These are phyloP conservation scores for Mystacornis crossleyi DNA, from an alignment of 2,113 vertebrate species.

Conservation along the genomic window DNA sequence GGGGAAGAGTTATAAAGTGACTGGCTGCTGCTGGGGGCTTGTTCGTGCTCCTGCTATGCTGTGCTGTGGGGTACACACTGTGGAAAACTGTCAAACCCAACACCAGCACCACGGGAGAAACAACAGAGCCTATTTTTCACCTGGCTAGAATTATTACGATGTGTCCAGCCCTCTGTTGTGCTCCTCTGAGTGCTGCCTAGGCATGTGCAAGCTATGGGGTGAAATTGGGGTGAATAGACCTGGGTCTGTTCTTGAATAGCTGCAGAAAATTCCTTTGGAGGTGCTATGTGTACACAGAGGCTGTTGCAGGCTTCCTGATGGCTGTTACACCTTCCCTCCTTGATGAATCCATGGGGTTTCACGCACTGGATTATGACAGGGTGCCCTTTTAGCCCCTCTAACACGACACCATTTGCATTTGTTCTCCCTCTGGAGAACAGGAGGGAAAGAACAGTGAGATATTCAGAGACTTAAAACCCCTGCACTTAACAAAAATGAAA, in stretches of 20 bases:
- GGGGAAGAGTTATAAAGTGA: background rate
- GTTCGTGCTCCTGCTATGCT: background rate
- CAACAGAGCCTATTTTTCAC: background rate
- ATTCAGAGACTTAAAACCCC: constrained; percentile 50
- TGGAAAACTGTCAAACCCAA: background rate
- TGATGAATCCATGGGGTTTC: constrained; percentile 32
- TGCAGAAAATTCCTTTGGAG: constrained; percentile 54
- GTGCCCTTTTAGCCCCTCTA: constrained; percentile 66
- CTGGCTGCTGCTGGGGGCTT: background rate
- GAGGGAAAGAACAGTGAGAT: constrained; percentile 61
- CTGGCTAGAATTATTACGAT: background rate
- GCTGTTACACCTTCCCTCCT: constrained; percentile 49
- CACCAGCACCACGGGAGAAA: background rate
- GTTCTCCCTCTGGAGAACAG: constrained; percentile 57
- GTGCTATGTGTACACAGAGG: constrained; percentile 56
- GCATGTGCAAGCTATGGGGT: constrained; percentile 21
- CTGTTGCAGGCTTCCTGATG: constrained; percentile 50
- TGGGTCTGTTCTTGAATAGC: constrained; percentile 5
- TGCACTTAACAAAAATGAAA: constrained; percentile 61
- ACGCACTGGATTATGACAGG: constrained; percentile 10
- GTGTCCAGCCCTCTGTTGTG: accelerated
- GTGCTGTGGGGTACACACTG: accelerated
- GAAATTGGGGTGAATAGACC: constrained; percentile 10
- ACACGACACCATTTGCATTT: constrained; percentile 60
- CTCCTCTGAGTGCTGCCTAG: background rate